A percentile compares a stretch with the other conserved stretches of the same genome.
Conservation (phyloP, 2,797 vertebrate species). For the Megalops cyprinoides region DNA sequence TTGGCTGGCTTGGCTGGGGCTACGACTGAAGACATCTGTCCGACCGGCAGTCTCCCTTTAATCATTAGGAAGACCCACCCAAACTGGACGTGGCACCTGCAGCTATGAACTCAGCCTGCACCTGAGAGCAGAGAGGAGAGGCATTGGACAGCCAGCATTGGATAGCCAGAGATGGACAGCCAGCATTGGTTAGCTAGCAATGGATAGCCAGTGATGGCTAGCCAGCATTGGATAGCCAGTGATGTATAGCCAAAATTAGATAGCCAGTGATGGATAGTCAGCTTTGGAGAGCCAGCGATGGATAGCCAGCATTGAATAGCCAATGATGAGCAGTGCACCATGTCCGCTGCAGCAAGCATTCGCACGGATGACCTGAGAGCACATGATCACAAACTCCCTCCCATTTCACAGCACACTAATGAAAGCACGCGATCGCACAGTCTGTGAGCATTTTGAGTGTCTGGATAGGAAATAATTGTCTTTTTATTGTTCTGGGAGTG, state of each 20-base stretch:
- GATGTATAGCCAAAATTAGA: too few species aligned
- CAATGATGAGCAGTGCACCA: not conserved
- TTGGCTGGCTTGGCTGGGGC: constrained; percentile 65
- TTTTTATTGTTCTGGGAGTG: not conserved
- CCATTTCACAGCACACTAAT: not conserved
- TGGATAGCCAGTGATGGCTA: too few species aligned
- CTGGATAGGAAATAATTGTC: not conserved
- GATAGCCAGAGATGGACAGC: too few species aligned
- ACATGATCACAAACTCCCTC: not conserved
- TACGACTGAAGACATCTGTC: constrained; percentile 76
- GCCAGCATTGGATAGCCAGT: too few species aligned
- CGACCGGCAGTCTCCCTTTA: constrained; percentile 62
- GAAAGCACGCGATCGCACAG: not conserved
- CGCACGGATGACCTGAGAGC: not conserved
- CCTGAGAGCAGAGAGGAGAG: not conserved
- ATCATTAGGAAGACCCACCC: constrained; percentile 57
- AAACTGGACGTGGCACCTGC: not conserved
- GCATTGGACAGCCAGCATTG: too few species aligned
- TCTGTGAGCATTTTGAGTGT: not conserved
- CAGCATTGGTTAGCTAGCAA: too few species aligned
- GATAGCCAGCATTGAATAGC: too few species aligned
- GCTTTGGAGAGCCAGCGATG: too few species aligned
- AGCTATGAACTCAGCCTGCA: constrained; percentile 12
- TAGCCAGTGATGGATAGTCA: too few species aligned
- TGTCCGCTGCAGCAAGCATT: not conserved